Evolutionary conservation across 2,888 invertebrate genomes (phyloP), one percentile per base, ranked within the genome.

Genomic region (Calephelis perditalis): DNA sequence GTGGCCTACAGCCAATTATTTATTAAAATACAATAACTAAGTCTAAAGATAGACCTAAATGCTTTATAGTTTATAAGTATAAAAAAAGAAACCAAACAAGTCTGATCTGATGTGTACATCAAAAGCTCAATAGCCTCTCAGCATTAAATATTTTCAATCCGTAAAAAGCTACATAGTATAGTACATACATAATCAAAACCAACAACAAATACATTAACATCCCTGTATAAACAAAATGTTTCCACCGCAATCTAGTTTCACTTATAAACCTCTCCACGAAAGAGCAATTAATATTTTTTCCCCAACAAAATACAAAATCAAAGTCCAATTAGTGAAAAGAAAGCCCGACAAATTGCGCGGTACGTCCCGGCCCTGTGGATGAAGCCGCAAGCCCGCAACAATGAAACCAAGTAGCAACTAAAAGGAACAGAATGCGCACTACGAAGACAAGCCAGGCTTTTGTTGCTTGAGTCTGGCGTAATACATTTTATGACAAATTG

Each of bases 401-500:
- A 79, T 77, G 71, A 73, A 68, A 70, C 67, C 71, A 75, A 73
- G 70, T 70, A 70, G 65, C 70, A 63, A 68, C 63, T 72, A 71
- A 74, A 70, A 68, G 71, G 70, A 70, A 66, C 65, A 66, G 67
- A 68, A 66, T 67, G 69, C 67, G 62, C 58, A 52, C 26, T 52
- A 52, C 52, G 66, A 66, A 63, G 71, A 70, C 68, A 70, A 70
- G 64, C 69, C 64, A 67, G 66, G 68, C 76, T 73, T 77, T 82
- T 81, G 80, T 82, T 73, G 68, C 67, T 68, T 70, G 69, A 63
- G 61, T 65, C 63, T 66, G 65, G 66, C 71, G 76, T 79, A 79
- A 80, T 83, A 78, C 76, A 76, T 79, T 78, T 74, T 79, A 80
- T 82, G 81, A 84, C 81, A 84, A 84, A 84, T 84, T 83, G 81